Evolutionary conservation across 2,113 vertebrate genomes (phyloP), one percentile per base, ranked within the genome.

Genomic region (Strigops habroptila): DNA sequence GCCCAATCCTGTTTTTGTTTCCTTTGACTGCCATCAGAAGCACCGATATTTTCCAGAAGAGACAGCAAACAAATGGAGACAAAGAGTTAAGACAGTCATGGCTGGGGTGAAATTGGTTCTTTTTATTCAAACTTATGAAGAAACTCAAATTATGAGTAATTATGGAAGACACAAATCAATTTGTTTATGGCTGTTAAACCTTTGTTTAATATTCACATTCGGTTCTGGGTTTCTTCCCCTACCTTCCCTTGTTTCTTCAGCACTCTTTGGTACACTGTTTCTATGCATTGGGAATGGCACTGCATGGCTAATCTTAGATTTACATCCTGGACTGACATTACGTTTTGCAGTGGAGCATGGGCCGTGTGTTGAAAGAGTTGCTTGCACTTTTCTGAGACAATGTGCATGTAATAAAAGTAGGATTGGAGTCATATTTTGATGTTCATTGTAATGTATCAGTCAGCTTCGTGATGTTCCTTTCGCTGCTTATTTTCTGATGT

Each of bases 31-130:
- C 96, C 94, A 81, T 93, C 97, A 98, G 98, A 98, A 98, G 97
- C 97, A 86, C 76, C 97, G 79, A 86, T 97, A 97, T 91, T 93
- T 97, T 87, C 97, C 97, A 39, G 98, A 98, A 95, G 98, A 98
- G 76, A 86, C 97, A 73, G 88, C 98, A 94, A 98, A 98, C 98
- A 98, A 97, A 96, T 98, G 98, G 98, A 98, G 97, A 96, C 96
- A 98, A 97, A 98, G 98, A 97, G 98, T 98, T 98, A 98, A 98
- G 97, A 98, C 97, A 92, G 98, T 98, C 98, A 98, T 98, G 98
- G 97, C 98, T 86, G 98, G 98, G 98, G 98, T 98, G 97, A 98
- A 98, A 98, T 98, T 98, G 98, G 97, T 98, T 98, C 98, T 97
- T 98, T 91, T 95, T 93, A 93, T 97, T 97, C 96, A 97, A 96